Base-by-base conservation (phyloP, 2,888 invertebrate genomes). In the Arge pagana region DNA sequence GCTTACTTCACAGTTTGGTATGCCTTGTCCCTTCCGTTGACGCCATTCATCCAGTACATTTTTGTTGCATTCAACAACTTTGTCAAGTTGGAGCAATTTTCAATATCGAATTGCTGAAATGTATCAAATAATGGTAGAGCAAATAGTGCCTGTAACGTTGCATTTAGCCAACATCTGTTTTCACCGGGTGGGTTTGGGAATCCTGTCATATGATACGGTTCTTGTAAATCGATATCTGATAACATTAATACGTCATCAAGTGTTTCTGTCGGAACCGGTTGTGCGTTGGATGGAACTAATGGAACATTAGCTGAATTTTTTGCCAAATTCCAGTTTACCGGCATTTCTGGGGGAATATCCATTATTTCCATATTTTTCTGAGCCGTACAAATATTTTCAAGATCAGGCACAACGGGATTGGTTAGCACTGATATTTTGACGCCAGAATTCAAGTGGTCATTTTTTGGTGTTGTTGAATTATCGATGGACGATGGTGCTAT, bases 181-280 rank as follows among this genome's bases (percentile, higher is more conserved):
- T 68, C 70, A 10, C 70, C 69, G 16, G 68, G 68, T 37, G 71
- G 72, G 61, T 73, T 73, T 15, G 70, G 71, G 50, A 73, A 72
- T 4, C 71, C 71, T 24, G 63, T 59, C 57, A 65, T 54, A 37
- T 63, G 69, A 48, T 65, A 61, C 1, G 69, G 65, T 30, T 54
- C 55, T 3, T 65, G 59, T 1, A 42, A 18, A 35, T 51, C 42
- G 10, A 7, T 36, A 1, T 43, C 42, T 26, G 18, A 10, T 11
- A 33, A 33, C 23, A 42, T 28, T 31, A 35, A 23, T 35, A 8
- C 35, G 8, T 45, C 45, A n/a, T 33, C 33, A 18, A 31, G 3
- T 21, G 15, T 23, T 23, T 45, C 33, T 10, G 24, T 6, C 16
- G n/a, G 11, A 15, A 33, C 23, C 11, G 7, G 13, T 7, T 33